These are phyloP conservation scores for Lutjanus erythropterus DNA, from an alignment of 2,113 vertebrate genomes.

Conservation along the genomic window DNA sequence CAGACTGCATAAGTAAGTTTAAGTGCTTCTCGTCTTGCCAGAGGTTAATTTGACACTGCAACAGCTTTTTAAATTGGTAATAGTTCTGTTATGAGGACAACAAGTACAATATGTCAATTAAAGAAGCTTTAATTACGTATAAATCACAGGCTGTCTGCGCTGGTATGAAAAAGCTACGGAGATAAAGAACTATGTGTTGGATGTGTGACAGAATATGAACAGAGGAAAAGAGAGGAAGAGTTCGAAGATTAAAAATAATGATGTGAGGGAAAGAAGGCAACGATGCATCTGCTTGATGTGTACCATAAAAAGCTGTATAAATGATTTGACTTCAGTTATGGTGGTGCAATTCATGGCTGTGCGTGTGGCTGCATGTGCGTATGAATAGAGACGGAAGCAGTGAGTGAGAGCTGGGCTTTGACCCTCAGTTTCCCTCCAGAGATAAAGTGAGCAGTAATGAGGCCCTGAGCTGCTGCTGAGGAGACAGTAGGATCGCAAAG, in stretches of 20 bases:
- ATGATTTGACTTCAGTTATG: neutral
- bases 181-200: conserved; percentile 36
- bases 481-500: conserved; percentile 23
- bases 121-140: conserved; percentile 51
- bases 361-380: conserved; percentile 34
- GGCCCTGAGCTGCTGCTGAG: conserved; percentile 63
- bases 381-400: conserved; percentile 8
- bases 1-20: neutral
- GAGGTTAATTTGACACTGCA: conserved; percentile 25
- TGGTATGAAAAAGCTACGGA: conserved; percentile 21
- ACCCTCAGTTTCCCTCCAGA: conserved; percentile 57
- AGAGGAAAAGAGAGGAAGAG: neutral
- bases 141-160: conserved; percentile 32
- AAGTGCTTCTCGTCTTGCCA: conserved; percentile 11
- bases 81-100: conserved; percentile 21
- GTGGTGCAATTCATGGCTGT: conserved; percentile 3
- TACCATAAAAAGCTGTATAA: neutral
- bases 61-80: conserved; percentile 19
- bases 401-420: conserved; percentile 49
- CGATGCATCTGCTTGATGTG: neutral
- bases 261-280: neutral
- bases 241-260: neutral
- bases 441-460: conserved; percentile 69
- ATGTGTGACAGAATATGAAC: conserved; percentile 29
- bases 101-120: conserved; percentile 29